Base-by-base conservation (phyloP, 2,888 invertebrate species). In the Chrysomela aeneicollis region DNA sequence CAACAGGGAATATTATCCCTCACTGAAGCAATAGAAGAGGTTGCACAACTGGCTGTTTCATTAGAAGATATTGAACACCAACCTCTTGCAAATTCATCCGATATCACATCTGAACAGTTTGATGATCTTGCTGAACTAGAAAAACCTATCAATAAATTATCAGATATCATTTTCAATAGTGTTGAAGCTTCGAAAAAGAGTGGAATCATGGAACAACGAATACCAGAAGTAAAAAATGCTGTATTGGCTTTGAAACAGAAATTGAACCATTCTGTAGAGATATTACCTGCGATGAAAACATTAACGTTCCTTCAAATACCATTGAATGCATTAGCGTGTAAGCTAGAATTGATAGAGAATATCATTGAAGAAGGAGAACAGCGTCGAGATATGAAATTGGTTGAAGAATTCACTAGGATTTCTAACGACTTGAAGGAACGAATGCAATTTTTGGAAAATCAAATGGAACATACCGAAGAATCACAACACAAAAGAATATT, bases 61-160 rank as follows among this genome's bases (percentile, higher is more conserved):
- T 32, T 75, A 17, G 49, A 52, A 22, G 52, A 69, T 47, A 57
- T 66, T 10, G 21, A 66, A 35, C 12, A 35, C 55, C 49, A 12
- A 49, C 9, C 46, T 21, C 1, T 12, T 22, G 46, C 49, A 32
- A 51, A 54, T 32, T 22, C 15, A 15, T n/a, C n/a, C 32, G 67
- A 54, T 19, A 50, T 52, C 18, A 30, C 42, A 19, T 30, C 17
- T 37, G 42, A 35, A 37, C 55, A 60, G 18, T n/a, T 52, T 18
- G 46, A 42, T 37, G 46, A 37, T 21, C 8, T 57, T 8, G 17
- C 6, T 12, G 17, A 12, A 53, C 12, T 67, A 8, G 47, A 46
- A 10, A 54, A 70, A 46, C 67, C 70, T n/a, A 19, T 73, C n/a
- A 54, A 70, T 42, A 62, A 59, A 52, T 18, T 73, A 12, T 61